A percentile compares a stretch with the other conserved stretches of the same genome.
These are phyloP conservation scores for Tachina lurida DNA, from an alignment of 2,888 invertebrate species.

Conservation along the genomic window DNA sequence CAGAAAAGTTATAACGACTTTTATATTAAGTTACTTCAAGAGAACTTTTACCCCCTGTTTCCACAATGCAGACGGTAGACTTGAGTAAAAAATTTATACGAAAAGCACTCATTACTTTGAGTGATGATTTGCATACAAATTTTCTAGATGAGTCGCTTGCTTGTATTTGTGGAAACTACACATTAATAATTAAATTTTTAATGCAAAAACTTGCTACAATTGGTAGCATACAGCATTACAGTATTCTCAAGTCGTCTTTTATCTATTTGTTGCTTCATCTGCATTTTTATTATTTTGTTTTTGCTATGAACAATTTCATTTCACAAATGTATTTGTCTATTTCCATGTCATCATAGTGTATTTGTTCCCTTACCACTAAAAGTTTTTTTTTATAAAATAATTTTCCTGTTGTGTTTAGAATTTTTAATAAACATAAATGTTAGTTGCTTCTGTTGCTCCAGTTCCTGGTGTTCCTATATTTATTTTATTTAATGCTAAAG, in stretches of 20 bases:
- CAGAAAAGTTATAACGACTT: too few relatives aligned
- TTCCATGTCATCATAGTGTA: background rate
- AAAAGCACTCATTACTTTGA: too few relatives aligned
- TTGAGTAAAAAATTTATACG: too few relatives aligned
- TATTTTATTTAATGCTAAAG: slow-evolving; percentile 38
- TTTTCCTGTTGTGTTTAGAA: slow-evolving; percentile 64
- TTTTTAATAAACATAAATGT: slow-evolving; percentile 65
- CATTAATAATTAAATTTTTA: too few relatives aligned
- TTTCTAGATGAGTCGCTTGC: too few relatives aligned
- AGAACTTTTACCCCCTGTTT: too few relatives aligned
- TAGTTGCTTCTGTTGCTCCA: background rate
- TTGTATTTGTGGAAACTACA: too few relatives aligned
- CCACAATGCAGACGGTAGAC: too few relatives aligned
- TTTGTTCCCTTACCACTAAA: background rate
- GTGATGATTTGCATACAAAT: too few relatives aligned
- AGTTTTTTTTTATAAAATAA: slow-evolving; percentile 32
- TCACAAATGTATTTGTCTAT: background rate
- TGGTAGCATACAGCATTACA: background rate
- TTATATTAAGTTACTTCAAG: too few relatives aligned
- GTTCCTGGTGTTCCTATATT: background rate
- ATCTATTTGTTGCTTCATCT: background rate
- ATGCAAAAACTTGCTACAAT: too few relatives aligned
- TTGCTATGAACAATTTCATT: background rate
- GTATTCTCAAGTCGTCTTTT: background rate
- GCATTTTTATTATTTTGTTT: background rate